Evolutionary conservation across 2,113 vertebrate species (phyloP).

Genomic region (Xenopus borealis): DNA sequence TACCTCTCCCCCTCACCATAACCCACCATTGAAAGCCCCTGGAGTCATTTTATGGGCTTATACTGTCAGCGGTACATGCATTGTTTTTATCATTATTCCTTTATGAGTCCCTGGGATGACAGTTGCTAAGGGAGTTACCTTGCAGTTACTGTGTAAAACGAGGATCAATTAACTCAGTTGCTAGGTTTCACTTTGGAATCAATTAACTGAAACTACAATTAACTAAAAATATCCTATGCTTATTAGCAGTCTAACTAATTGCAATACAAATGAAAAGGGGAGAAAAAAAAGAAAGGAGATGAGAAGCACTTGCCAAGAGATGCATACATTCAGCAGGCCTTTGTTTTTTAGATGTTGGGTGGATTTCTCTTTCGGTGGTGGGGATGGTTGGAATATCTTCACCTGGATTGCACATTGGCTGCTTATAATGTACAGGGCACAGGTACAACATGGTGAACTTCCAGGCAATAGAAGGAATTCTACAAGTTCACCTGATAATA

Average conservation of each 20-base stretch:
- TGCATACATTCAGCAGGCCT: slow-evolving; percentile 47
- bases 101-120: slow-evolving; percentile 26
- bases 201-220: slow-evolving; percentile 60
- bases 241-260: slow-evolving; percentile 61
- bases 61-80: slow-evolving; percentile 20
- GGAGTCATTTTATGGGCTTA: slow-evolving; percentile 44
- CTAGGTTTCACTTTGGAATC: slow-evolving; percentile 60
- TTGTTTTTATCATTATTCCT: slow-evolving; percentile 43
- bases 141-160: slow-evolving; percentile 41
- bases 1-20: neutral
- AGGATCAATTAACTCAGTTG: slow-evolving; percentile 60
- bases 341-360: neutral
- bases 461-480: too few relatives aligned
- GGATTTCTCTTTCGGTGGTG: too few relatives aligned
- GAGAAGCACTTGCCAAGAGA: slow-evolving; percentile 2
- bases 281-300: slow-evolving; percentile 5
- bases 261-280: slow-evolving; percentile 46
- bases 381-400: too few relatives aligned
- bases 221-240: slow-evolving; percentile 62
- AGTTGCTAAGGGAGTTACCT: slow-evolving; percentile 51
- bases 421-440: too few relatives aligned
- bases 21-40: neutral
- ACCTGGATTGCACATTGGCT: too few relatives aligned
- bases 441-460: too few relatives aligned
- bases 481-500: too few relatives aligned